Evolutionary conservation across 2,888 invertebrate genomes (phyloP).

Genomic region (Polyploca ridens): DNA sequence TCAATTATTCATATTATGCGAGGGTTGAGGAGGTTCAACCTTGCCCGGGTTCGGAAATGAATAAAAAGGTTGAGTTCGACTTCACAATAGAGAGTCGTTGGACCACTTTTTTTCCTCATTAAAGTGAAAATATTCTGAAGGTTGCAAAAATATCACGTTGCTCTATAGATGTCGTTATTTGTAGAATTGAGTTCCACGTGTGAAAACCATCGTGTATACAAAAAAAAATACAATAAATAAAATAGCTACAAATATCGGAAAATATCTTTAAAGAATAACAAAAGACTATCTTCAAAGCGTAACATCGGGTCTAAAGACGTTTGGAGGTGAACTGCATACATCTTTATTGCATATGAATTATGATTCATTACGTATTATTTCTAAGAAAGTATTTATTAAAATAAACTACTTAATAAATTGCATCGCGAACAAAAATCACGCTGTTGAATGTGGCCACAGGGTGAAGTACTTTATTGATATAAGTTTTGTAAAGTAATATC

Average conservation of each 20-base stretch:
- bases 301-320: not conserved
- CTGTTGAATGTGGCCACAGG: no score
- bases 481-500: not conserved
- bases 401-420: not conserved
- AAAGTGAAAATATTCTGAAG: conserved; percentile 32
- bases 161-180: not conserved
- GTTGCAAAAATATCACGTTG: not conserved
- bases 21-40: conserved; percentile 20
- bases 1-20: not conserved
- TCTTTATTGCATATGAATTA: no score
- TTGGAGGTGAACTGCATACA: not conserved
- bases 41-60: conserved; percentile 31
- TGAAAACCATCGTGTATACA: not conserved
- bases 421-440: not conserved
- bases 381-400: not conserved
- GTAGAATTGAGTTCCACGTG: not conserved
- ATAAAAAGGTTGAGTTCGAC: conserved; percentile 51
- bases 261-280: not conserved
- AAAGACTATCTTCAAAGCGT: conserved; percentile 5
- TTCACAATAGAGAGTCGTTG: conserved; percentile 41
- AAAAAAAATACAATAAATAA: no score
- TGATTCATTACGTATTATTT: no score
- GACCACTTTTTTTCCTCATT: conserved; percentile 44
- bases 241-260: not conserved
- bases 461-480: not conserved